A percentile compares a stretch with the other conserved stretches of the same genome.
Evolutionary conservation across 1,140 invertebrate species (phyloP).

Genomic region (Zaprionus inermis): DNA sequence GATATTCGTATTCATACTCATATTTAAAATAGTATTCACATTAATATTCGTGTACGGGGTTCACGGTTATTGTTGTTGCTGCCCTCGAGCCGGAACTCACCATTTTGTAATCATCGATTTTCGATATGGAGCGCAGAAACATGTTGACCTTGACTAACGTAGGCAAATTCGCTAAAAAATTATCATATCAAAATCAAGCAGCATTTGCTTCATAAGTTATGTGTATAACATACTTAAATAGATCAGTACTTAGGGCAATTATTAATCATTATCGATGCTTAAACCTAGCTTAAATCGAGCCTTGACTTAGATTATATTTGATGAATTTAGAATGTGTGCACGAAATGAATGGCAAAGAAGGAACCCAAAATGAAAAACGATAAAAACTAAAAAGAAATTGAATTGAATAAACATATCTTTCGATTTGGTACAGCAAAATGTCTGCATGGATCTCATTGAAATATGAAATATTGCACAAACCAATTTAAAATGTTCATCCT

Average conservation of each 20-base stretch:
- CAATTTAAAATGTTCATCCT: slow-evolving; percentile 4
- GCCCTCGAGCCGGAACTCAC: slow-evolving; percentile 88
- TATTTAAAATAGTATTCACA: slow-evolving; percentile 3
- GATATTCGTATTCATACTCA: slow-evolving; percentile 14
- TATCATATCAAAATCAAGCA: slow-evolving; percentile 56
- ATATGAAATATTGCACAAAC: slow-evolving; percentile 35
- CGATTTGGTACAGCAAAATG: slow-evolving; percentile 67
- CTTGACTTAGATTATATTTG: slow-evolving; percentile 26
- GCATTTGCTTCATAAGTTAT: slow-evolving; percentile 38
- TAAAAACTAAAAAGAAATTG: slow-evolving; percentile 19
- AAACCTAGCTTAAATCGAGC: slow-evolving; percentile 18
- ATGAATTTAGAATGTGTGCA: slow-evolving; percentile 68
- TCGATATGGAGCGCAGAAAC: slow-evolving; percentile 97
- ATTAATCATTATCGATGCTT: slow-evolving; percentile 11
- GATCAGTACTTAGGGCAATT: background rate
- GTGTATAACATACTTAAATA: slow-evolving; percentile 2
- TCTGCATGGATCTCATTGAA: slow-evolving; percentile 83
- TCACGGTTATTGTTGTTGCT: slow-evolving; percentile 29
- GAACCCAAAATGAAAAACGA: slow-evolving; percentile 1
- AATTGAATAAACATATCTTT: slow-evolving; percentile 21
- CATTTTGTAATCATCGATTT: slow-evolving; percentile 99
- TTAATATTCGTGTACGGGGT: slow-evolving; percentile 19
- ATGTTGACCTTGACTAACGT: slow-evolving; percentile 95
- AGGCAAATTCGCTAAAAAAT: slow-evolving; percentile 88
- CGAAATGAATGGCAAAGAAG: slow-evolving; percentile 50